These are phyloP conservation scores for Eolophus roseicapilla DNA, from an alignment of 2,113 vertebrate species.

Conservation along the genomic window DNA sequence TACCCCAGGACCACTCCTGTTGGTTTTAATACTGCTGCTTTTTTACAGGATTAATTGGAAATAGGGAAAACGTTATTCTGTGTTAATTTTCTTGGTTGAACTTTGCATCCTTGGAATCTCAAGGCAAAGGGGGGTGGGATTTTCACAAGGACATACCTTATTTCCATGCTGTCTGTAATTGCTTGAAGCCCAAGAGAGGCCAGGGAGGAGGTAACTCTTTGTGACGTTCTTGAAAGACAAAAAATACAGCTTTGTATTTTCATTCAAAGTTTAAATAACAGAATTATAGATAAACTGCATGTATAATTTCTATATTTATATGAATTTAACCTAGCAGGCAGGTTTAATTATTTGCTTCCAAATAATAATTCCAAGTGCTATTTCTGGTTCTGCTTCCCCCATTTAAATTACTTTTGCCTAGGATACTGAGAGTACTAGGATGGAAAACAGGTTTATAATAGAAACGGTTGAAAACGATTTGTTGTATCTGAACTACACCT, in stretches of 20 bases:
- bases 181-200: not conserved
- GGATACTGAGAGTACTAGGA: not conserved
- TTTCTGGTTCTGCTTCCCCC: constrained; percentile 52
- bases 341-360: constrained; percentile 39
- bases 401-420: constrained; percentile 37
- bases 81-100: not conserved
- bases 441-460: not conserved
- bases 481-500: not conserved
- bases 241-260: not conserved
- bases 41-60: not conserved
- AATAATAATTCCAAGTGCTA: constrained; percentile 36
- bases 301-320: not conserved
- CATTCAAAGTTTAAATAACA: not conserved
- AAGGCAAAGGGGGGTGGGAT: not conserved
- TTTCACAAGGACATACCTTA: not conserved
- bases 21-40: not conserved
- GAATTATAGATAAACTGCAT: not conserved
- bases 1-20: fast-evolving
- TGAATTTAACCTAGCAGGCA: not conserved
- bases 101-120: not conserved
- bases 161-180: not conserved
- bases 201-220: not conserved
- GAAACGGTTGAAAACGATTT: not conserved
- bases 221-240: not conserved
- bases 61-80: not conserved